Base-by-base conservation (phyloP, 2,797 vertebrate species). In the Podarcis siculus region DNA sequence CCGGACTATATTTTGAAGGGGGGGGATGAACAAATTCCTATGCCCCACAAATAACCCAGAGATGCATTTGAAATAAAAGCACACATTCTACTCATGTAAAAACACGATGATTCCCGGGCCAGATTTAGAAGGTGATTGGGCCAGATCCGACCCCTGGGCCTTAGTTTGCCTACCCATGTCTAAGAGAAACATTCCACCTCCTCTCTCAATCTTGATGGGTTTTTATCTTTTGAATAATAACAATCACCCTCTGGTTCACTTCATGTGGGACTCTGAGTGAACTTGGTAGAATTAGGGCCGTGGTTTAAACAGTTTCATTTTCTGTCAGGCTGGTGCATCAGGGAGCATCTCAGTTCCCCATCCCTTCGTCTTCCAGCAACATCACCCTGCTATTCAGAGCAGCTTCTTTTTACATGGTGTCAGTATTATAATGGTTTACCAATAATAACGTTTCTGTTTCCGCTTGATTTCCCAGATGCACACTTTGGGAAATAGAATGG, bases 381-480 rank as follows among this genome's bases (percentile, higher is more conserved):
- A 37, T 61, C 21, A 39, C 39, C 27, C 85, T n/a, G 25, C n/a
- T 27, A 71, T 30, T 71, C 72, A 35, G 49, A 72, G 21, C 55
- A 39, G 32, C 12, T 7, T 80, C 25, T 72, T 77, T 67, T 86
- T 39, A 39, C 73, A 37, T 72, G 17, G 25, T 87, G 32, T 61
- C 75, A 78, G n/a, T 71, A 87, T 55, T 71, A 79, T 80, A 79
- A 80, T 80, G 17, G 45, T 81, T 87, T 81, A 82, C 78, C 42
- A 75, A 81, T 75, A 87, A 86, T 86, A 45, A 32, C 73, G 17
- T 61, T 79, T 79, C 42, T 13, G 73, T 19, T 73, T 81, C 69
- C 7, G 32, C 77, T 61, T 81, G 86, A 81, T 81, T 81, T 87
- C 86, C 86, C 79, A 81, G 49, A 81, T 32, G 69, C 37, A 81